phyloP scores from a whole-genome alignment of 2,888 invertebrate genomes.

The Torymus tubicola region DNA sequence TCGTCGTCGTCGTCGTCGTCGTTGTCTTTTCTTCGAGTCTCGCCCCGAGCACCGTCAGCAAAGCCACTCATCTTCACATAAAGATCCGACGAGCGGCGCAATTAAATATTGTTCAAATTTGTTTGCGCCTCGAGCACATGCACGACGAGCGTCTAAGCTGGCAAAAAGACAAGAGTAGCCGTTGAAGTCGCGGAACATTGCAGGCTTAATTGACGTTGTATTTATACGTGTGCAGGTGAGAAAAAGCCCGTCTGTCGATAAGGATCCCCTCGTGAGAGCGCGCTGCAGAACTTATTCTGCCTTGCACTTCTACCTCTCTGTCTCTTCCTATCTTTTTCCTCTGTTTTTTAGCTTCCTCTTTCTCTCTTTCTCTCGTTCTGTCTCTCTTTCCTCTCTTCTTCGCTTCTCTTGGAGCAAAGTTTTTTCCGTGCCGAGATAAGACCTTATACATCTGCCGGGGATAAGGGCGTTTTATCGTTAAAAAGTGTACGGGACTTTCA shows the following conservation, averaged over 20 bases:
- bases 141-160: background rate
- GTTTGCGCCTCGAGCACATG: slow-evolving; percentile 17
- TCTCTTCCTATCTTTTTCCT: slow-evolving; percentile 30
- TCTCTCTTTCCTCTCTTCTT: slow-evolving; percentile 10
- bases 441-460: slow-evolving; percentile 55
- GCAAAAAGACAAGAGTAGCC: background rate
- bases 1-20: background rate
- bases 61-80: no score
- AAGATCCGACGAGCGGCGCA: slow-evolving; percentile 10
- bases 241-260: slow-evolving; percentile 40
- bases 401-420: slow-evolving; percentile 52
- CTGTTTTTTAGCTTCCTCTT: slow-evolving; percentile 41
- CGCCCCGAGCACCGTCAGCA: background rate
- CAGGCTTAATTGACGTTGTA: slow-evolving; percentile 22
- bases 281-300: background rate
- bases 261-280: slow-evolving; percentile 34
- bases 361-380: background rate
- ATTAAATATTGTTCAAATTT: slow-evolving; percentile 55
- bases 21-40: background rate
- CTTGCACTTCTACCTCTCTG: slow-evolving; percentile 1
- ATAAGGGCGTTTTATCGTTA: slow-evolving; percentile 56
- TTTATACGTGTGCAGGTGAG: slow-evolving; percentile 7
- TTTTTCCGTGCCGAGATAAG: slow-evolving; percentile 53
- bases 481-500: slow-evolving; percentile 49
- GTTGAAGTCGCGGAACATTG: background rate